Percentiles rank a stretch among this genome's conserved stretches.
phyloP scores from a whole-genome alignment of 2,113 vertebrate genomes.

The Syngnathus floridae region DNA sequence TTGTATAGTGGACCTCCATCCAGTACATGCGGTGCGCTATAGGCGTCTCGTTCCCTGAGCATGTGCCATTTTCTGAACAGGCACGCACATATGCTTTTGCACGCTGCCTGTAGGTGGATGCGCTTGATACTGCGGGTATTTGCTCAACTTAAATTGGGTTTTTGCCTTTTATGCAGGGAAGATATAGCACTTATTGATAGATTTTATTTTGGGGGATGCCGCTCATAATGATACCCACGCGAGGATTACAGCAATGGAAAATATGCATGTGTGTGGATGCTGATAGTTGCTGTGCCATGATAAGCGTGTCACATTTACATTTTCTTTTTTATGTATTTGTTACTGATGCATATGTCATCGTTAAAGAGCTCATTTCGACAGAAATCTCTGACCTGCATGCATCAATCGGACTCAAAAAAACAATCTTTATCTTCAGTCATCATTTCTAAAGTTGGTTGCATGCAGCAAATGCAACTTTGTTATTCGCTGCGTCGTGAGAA shows the following conservation, averaged over 20 bases:
- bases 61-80: constrained; percentile 3
- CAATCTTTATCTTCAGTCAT: not conserved
- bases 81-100: constrained; percentile 34
- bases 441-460: too few relatives aligned
- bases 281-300: constrained; percentile 22
- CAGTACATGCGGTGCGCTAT: constrained; percentile 14
- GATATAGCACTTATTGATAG: constrained; percentile 25
- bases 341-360: not conserved
- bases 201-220: constrained; percentile 33
- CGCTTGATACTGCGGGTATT: constrained; percentile 44
- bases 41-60: constrained; percentile 13
- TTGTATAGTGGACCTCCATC: constrained; percentile 7
- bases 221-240: constrained; percentile 40
- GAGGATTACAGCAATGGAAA: constrained; percentile 38
- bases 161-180: constrained; percentile 43
- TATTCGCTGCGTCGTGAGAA: not conserved
- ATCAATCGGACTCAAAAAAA: not conserved
- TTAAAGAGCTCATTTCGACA: not conserved
- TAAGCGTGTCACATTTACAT: not conserved
- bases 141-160: constrained; percentile 40
- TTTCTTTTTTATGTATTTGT: not conserved
- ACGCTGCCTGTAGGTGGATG: constrained; percentile 51
- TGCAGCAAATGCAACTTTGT: not conserved
- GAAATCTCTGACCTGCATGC: not conserved
- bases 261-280: constrained; percentile 26